Base-by-base conservation (phyloP, 2,113 vertebrate genomes). In the Pao palembangensis region DNA sequence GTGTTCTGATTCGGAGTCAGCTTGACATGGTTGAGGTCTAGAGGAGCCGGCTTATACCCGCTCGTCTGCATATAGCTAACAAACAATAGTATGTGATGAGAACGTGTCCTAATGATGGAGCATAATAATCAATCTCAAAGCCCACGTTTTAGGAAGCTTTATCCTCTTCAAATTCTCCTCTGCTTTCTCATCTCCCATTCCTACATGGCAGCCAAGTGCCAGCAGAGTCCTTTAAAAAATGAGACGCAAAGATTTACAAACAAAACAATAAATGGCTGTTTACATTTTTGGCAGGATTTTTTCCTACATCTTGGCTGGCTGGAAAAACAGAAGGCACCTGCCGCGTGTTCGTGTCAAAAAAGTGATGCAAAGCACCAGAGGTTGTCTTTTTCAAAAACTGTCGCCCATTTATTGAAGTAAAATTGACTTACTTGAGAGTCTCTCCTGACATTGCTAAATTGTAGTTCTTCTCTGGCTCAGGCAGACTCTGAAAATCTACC, bases 391-490 rank as follows among this genome's bases (percentile, higher is more conserved):
- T n/a, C n/a, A n/a, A n/a, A n/a, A n/a, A n/a, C n/a, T n/a, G n/a
- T n/a, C n/a, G n/a, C n/a, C n/a, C n/a, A n/a, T n/a, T n/a, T n/a
- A n/a, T n/a, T n/a, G n/a, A n/a, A n/a, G n/a, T n/a, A n/a, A 25
- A 17, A 15, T 2, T 31, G 13, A 74, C 93, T 82, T 85, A 96
- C 95, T 96, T 96, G 42, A 96, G 91, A 0, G 95, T 96, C 80
- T 96, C 95, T 59, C 94, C 94, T 0, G 95, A 96, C 95, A 96
- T 96, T 62, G 94, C 93, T 67, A 96, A 86, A 71, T 96, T 96
- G 82, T 96, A 96, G 78, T 93, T 95, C 82, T 92, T 92, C 88
- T 96, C 94, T 0, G 94, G 93, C 51, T 96, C 94, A 0, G 94
- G 95, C 0, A 96, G 88, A 78, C 89, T 91, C 73, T 94, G 91